A percentile compares a stretch with the other conserved stretches of the same genome.
Conservation (phyloP, 2,797 vertebrate species). For the Hyperoplus immaculatus region DNA sequence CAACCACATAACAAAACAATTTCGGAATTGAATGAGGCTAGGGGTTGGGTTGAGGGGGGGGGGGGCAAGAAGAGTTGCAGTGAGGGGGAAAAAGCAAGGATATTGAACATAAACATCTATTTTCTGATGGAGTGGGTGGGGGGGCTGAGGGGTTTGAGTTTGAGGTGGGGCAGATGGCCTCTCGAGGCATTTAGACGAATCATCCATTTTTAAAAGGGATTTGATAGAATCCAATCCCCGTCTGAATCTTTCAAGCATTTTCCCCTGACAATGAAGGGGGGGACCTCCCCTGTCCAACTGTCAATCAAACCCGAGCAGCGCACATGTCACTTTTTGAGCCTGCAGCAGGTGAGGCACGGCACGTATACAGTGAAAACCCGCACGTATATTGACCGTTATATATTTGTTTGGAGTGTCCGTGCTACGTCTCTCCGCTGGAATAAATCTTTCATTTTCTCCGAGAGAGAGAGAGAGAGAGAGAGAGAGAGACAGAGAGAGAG, state of each 20-base stretch:
- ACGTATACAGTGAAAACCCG: slow-evolving; percentile 20
- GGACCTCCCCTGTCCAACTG: slow-evolving; percentile 37
- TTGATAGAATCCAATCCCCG: slow-evolving; percentile 71
- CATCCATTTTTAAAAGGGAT: slow-evolving; percentile 80
- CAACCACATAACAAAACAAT: slow-evolving; percentile 80
- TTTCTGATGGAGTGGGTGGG: slow-evolving; percentile 59
- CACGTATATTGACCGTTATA: slow-evolving; percentile 33
- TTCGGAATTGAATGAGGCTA: slow-evolving; percentile 67
- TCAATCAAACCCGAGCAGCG: slow-evolving; percentile 60
- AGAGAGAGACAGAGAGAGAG: slow-evolving; percentile 27
- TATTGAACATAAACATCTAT: slow-evolving; percentile 79
- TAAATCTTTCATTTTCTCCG: slow-evolving; percentile 70
- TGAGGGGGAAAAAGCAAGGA: slow-evolving; percentile 31
- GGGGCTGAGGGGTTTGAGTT: slow-evolving; percentile 37
- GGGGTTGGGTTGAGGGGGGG: slow-evolving; percentile 30
- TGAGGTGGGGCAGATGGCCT: slow-evolving; percentile 44
- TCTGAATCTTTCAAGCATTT: slow-evolving; percentile 59
- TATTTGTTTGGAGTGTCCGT: slow-evolving; percentile 54
- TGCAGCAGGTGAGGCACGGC: slow-evolving; percentile 10
- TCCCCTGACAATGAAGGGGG: slow-evolving; percentile 36
- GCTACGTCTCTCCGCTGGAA: slow-evolving; percentile 35
- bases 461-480: slow-evolving; percentile 26
- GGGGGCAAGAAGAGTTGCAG: slow-evolving; percentile 32
- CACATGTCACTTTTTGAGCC: slow-evolving; percentile 15
- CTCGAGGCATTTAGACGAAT: slow-evolving; percentile 76